Evolutionary conservation across 2,888 invertebrate genomes (phyloP).

Genomic region (Dicranocentrus wangi): DNA sequence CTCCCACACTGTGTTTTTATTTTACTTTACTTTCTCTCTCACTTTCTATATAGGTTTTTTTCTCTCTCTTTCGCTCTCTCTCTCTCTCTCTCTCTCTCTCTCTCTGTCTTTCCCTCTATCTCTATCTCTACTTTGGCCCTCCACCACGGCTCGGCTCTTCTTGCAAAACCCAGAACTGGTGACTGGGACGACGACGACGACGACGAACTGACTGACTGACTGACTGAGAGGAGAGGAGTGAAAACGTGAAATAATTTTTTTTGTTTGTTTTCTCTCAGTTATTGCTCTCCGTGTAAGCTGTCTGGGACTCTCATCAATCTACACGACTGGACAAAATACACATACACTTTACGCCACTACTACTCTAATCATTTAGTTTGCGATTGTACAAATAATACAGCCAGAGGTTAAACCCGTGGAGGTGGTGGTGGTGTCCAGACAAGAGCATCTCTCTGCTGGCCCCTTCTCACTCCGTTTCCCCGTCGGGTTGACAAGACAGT

Average conservation of each 20-base stretch:
- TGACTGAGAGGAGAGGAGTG: no score
- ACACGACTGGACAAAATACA: conserved; percentile 20
- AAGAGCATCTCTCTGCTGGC: neutral
- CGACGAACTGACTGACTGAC: no score
- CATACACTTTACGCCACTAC: conserved; percentile 3
- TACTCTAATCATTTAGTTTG: conserved; percentile 47
- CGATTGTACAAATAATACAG: conserved; percentile 18
- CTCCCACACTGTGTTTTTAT: neutral
- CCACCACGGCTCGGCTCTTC: neutral
- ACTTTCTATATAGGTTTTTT: neutral
- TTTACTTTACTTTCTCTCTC: conserved; percentile 17
- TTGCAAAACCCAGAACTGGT: no score
- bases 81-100: conserved; percentile 18
- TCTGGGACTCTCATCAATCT: conserved; percentile 17
- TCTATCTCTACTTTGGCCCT: neutral
- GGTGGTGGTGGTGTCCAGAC: neutral
- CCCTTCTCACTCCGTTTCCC: no score
- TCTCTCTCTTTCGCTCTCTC: conserved; percentile 2
- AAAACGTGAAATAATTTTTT: neutral
- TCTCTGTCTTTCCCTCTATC: conserved; percentile 4
- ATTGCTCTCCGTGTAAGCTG: conserved; percentile 6
- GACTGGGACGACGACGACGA: no score
- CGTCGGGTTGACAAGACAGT: conserved; percentile 1
- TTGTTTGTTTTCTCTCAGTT: conserved; percentile 9
- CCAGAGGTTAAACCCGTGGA: no score